A percentile compares a stretch with the other conserved stretches of the same genome.
Conservation (phyloP, 2,113 vertebrate species). For the Zosterops japonicus region DNA sequence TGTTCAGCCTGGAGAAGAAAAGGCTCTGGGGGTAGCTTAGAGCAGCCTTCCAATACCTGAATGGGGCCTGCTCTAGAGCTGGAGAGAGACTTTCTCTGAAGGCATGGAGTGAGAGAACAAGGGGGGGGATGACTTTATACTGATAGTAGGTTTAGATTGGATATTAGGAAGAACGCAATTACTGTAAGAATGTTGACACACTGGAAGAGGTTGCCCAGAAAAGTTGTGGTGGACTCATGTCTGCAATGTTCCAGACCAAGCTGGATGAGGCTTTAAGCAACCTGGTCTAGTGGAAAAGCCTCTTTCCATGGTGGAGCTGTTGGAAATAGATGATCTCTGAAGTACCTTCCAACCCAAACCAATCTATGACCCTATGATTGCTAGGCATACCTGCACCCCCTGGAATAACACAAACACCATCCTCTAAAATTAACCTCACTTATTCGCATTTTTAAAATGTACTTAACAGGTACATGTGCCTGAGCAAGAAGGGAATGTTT, state of each 20-base stretch:
- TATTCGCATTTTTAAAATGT: not conserved
- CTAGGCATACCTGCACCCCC: not conserved
- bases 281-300: not conserved
- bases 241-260: not conserved
- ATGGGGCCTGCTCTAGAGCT: not conserved
- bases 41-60: not conserved
- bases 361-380: not conserved
- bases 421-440: not conserved
- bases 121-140: not conserved
- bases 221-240: not conserved
- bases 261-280: not conserved
- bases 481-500: not conserved
- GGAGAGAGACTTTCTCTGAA: not conserved
- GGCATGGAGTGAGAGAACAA: not conserved
- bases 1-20: not conserved
- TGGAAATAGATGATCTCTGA: not conserved
- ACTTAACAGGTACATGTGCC: not conserved
- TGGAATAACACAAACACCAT: not conserved
- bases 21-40: not conserved
- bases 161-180: not conserved
- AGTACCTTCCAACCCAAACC: not conserved
- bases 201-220: not conserved
- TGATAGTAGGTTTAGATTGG: not conserved
- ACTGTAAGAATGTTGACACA: not conserved
- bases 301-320: not conserved